Percentiles rank a stretch among this genome's conserved stretches.
Evolutionary conservation across 1,140 invertebrate genomes (phyloP).

Genomic region (Calycopis cecrops): DNA sequence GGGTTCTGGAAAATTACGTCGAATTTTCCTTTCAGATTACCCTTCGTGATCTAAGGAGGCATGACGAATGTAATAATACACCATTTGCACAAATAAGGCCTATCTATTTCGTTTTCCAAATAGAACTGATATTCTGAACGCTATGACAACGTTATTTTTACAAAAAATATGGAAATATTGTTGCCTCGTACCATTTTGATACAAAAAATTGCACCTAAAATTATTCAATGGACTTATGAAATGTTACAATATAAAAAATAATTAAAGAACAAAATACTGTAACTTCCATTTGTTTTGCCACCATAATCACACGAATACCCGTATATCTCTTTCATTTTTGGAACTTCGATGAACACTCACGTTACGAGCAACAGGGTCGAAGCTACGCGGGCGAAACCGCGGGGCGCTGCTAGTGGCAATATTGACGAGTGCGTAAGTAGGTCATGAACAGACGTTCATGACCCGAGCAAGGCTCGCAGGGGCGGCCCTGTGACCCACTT

Average conservation of each 20-base stretch:
- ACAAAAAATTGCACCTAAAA: too few species aligned
- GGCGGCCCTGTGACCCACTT: constrained; percentile 67
- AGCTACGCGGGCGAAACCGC: too few species aligned
- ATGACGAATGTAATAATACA: constrained; percentile 9
- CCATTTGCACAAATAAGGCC: constrained; percentile 6
- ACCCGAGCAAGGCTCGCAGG: constrained; percentile 18
- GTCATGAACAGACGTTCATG: neutral
- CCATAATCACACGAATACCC: too few species aligned
- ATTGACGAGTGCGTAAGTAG: constrained; percentile 17
- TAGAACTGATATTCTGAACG: neutral
- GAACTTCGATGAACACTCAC: too few species aligned
- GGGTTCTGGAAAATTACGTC: constrained; percentile 7
- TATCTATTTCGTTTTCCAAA: constrained; percentile 2
- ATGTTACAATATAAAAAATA: too few species aligned
- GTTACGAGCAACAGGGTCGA: too few species aligned
- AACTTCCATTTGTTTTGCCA: too few species aligned
- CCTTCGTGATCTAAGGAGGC: constrained; percentile 7
- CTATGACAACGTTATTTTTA: neutral
- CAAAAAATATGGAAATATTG: neutral
- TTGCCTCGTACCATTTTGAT: neutral
- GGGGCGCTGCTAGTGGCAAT: neutral
- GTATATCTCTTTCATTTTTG: too few species aligned
- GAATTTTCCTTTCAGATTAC: constrained; percentile 6
- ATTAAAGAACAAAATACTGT: too few species aligned
- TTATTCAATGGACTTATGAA: too few species aligned